phyloP scores from a whole-genome alignment of 2,888 invertebrate genomes.

The Chalcosyrphus nemorum region DNA sequence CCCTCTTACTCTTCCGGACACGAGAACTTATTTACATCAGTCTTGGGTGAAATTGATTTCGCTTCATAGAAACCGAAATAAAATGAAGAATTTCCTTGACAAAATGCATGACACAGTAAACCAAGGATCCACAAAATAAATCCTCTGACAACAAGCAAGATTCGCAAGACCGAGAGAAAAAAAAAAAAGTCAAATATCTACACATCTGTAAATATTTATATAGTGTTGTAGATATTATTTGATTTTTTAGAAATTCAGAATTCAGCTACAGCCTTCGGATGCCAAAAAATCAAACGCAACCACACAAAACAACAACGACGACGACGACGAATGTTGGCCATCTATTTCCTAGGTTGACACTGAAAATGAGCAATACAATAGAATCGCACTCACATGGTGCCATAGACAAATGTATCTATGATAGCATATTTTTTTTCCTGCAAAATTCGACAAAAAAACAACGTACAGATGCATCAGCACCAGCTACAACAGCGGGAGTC shows the following conservation, averaged over 20 bases:
- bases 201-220: constrained; percentile 21
- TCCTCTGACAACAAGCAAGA: background rate
- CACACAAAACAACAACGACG: background rate
- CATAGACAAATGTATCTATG: constrained; percentile 17
- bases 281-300: constrained; percentile 43
- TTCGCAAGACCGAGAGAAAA: background rate
- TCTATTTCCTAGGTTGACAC: constrained; percentile 64
- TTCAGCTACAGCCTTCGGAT: background rate
- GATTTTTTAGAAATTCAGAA: background rate
- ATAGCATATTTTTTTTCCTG: constrained; percentile 8
- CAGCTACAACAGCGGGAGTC: constrained; percentile 17
- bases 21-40: constrained; percentile 6
- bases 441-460: background rate
- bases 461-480: constrained; percentile 31
- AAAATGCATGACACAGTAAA: constrained; percentile 45
- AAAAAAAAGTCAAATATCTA: background rate
- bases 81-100: constrained; percentile 31
- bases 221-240: constrained; percentile 18
- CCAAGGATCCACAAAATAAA: constrained; percentile 13
- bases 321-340: constrained; percentile 39
- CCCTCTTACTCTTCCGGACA: constrained; percentile 10
- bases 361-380: constrained; percentile 41
- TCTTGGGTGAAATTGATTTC: constrained; percentile 44
- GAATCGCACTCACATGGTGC: background rate
- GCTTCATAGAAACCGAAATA: constrained; percentile 30